phyloP scores from a whole-genome alignment of 2,797 vertebrate species.

The Megaceryle alcyon region DNA sequence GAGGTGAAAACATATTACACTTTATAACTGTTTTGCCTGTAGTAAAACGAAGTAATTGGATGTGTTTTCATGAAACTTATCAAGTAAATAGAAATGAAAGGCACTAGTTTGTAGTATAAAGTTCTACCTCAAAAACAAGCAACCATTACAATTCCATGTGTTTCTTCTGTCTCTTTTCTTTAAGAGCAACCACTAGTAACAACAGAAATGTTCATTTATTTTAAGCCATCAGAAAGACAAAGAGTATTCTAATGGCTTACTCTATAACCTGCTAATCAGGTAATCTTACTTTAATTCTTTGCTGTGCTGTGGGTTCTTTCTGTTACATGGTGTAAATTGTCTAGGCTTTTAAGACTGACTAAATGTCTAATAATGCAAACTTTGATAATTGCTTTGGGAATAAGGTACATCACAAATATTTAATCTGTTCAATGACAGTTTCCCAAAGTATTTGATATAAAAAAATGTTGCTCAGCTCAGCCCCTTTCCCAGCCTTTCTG shows the following conservation, averaged over 20 bases:
- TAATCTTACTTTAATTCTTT: background rate
- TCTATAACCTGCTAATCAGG: background rate
- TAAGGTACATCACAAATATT: background rate
- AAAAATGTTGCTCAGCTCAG: background rate
- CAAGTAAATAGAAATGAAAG: slow-evolving; percentile 8
- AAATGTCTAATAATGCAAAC: background rate
- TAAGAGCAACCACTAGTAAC: background rate
- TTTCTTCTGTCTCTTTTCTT: background rate
- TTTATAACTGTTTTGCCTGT: background rate
- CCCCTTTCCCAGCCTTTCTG: background rate
- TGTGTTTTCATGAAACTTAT: background rate
- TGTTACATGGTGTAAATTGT: background rate
- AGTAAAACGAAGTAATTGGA: background rate
- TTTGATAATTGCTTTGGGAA: background rate
- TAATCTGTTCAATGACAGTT: background rate
- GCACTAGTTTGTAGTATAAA: background rate
- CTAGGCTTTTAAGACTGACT: background rate
- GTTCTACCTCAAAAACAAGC: background rate
- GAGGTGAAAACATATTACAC: background rate
- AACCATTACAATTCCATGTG: background rate
- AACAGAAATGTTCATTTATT: background rate
- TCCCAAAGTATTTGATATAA: background rate
- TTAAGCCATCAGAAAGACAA: background rate
- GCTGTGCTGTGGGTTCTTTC: background rate
- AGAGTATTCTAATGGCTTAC: background rate